Percentiles rank a stretch among this genome's conserved stretches.
These are phyloP conservation scores for Peucedramus taeniatus DNA, from an alignment of 2,113 vertebrate genomes.

Conservation along the genomic window DNA sequence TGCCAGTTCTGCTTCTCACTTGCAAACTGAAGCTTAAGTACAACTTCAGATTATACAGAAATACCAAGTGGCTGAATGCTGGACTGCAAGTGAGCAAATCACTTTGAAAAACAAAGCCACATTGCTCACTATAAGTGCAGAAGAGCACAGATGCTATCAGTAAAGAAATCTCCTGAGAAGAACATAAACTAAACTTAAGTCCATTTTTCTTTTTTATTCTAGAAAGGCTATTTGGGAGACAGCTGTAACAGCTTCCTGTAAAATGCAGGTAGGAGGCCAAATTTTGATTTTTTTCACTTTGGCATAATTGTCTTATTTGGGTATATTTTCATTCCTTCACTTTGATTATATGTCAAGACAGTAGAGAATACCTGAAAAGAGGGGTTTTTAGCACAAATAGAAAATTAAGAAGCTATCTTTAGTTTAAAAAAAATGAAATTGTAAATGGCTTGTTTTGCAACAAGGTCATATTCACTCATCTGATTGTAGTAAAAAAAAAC, in stretches of 20 bases:
- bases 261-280: background rate
- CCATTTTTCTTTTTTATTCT: background rate
- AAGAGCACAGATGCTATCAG: background rate
- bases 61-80: background rate
- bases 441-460: background rate
- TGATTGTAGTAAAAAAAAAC: background rate
- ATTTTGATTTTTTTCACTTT: background rate
- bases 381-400: rapidly evolving
- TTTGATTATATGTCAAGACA: background rate
- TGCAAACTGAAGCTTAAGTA: background rate
- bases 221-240: background rate
- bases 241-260: background rate
- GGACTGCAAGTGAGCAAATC: background rate
- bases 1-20: background rate
- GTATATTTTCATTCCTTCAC: background rate
- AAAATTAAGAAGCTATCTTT: background rate
- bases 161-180: background rate
- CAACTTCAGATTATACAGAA: background rate
- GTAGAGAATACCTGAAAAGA: background rate
- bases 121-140: background rate
- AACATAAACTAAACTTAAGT: background rate
- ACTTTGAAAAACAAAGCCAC: background rate
- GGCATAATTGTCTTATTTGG: background rate
- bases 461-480: background rate
- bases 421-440: background rate